Evolutionary conservation across 1,140 invertebrate genomes (phyloP).

Genomic region (Drosophila baimaii): DNA sequence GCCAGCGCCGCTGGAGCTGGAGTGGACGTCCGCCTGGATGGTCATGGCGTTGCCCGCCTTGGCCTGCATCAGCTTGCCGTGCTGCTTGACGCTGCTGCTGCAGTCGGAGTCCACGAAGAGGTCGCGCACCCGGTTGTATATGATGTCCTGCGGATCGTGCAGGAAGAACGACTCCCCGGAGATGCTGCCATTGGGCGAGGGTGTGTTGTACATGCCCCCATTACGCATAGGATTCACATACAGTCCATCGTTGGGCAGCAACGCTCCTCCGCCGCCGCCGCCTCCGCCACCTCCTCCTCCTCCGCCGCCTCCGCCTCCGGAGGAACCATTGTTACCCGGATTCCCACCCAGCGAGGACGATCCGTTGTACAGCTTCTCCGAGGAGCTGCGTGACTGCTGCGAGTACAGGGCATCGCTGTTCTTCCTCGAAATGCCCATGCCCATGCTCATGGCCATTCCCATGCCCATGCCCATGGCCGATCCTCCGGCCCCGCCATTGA

Average conservation of each 20-base stretch:
- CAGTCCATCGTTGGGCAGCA: slow-evolving; percentile 89
- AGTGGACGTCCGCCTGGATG: slow-evolving; percentile 89
- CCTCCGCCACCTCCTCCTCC: slow-evolving; percentile 26
- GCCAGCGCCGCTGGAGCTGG: slow-evolving; percentile 86
- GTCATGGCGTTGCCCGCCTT: slow-evolving; percentile 75
- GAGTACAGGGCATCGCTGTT: slow-evolving; percentile 74
- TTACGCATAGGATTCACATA: slow-evolving; percentile 92
- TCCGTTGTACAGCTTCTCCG: slow-evolving; percentile 82
- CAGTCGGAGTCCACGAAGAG: slow-evolving; percentile 88
- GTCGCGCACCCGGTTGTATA: slow-evolving; percentile 91
- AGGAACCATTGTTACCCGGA: slow-evolving; percentile 22
- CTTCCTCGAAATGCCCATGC: slow-evolving; percentile 62
- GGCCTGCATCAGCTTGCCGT: slow-evolving; percentile 48
- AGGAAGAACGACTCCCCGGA: slow-evolving; percentile 92
- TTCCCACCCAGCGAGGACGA: slow-evolving; percentile 29
- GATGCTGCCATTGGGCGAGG: slow-evolving; percentile 79
- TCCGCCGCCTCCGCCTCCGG: slow-evolving; percentile 17
- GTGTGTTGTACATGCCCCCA: slow-evolving; percentile 71
- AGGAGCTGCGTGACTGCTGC: slow-evolving; percentile 78
- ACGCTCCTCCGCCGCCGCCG: slow-evolving; percentile 42
- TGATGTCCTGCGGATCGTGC: slow-evolving; percentile 91
- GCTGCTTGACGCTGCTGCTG: slow-evolving; percentile 77
- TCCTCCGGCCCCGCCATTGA: slow-evolving; percentile 48
- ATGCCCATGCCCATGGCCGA: slow-evolving; percentile 16
- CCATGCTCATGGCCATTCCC: slow-evolving; percentile 31